Base-by-base conservation (phyloP, 2,888 invertebrate species). In the Eustalomyia histrio region DNA sequence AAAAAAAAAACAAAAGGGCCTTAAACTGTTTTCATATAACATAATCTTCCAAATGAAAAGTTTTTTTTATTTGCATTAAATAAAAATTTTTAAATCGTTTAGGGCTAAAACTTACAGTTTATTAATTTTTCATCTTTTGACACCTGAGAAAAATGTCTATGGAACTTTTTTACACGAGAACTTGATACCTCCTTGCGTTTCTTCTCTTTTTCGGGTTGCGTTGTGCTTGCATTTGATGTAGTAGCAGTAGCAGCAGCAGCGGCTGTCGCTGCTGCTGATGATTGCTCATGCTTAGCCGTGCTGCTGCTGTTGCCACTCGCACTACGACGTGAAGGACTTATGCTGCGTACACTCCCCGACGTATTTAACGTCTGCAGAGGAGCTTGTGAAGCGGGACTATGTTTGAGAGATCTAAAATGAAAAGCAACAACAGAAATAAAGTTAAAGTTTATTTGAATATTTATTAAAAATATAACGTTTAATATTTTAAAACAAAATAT, bases 131-230 rank as follows among this genome's bases (percentile, higher is more conserved):
- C 97, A 87, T 96, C 95, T 21, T 94, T 93, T 58, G 95, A 94
- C 85, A 97, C 96, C 89, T 95, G 94, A 84, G 94, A 94, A 91
- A 97, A 97, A 90, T 97, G 95, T 83, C 97, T 93, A 88, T 95
- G 95, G 91, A 97, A 97, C 91, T 97, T 97, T 91, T 97, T 96
- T 91, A 97, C 96, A 55, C 96, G 92, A 61, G 95, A 90, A 79
- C 89, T 89, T 72, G 90, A 90, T 39, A 90, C 86, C 78, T 90
- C 89, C 83, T 90, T 90, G 83, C 89, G 87, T 82, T 90, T 90
- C 84, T 90, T 90, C 76, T 89, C 90, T 80, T 90, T 89, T 75
- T 88, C 88, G 80, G 87, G 84, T 82, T 85, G 82, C 43, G 83
- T 79, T 29, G 80, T 67, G n/a, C 53, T 17, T 16, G 63, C 78